Conservation (phyloP, 1,140 invertebrate species). For the Drosophila nannoptera region DNA sequence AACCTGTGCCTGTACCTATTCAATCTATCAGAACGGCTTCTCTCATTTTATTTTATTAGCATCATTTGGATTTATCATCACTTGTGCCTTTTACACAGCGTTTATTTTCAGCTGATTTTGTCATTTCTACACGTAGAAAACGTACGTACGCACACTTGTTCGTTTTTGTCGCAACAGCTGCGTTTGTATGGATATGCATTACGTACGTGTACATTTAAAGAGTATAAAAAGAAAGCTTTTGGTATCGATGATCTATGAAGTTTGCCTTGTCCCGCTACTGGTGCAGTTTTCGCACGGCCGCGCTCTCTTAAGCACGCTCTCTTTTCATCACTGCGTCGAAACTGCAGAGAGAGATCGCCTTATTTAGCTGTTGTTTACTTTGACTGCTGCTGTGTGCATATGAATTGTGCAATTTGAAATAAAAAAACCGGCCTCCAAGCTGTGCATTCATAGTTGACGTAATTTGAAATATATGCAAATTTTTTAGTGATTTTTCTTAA, state of each 20-base stretch:
- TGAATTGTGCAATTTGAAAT: slow-evolving; percentile 16
- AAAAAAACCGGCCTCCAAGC: slow-evolving; percentile 24
- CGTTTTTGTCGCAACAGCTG: not conserved
- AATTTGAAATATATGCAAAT: slow-evolving; percentile 26
- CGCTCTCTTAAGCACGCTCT: not conserved
- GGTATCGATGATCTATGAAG: slow-evolving; percentile 27
- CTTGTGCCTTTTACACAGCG: not conserved
- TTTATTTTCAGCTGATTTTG: slow-evolving; percentile 50
- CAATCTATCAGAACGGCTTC: not conserved
- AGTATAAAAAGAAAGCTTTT: slow-evolving; percentile 17
- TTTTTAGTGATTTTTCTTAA: slow-evolving; percentile 18
- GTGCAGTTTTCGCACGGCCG: not conserved
- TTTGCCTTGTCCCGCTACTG: slow-evolving; percentile 4
- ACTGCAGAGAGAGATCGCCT: slow-evolving; percentile 8
- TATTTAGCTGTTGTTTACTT: slow-evolving; percentile 10
- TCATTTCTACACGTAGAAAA: slow-evolving; percentile 18
- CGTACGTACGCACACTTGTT: not conserved
- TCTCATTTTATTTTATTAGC: not conserved
- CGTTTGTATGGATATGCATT: slow-evolving; percentile 18
- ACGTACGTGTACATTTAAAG: slow-evolving; percentile 2
- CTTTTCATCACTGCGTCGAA: not conserved
- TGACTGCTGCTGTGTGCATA: slow-evolving; percentile 3
- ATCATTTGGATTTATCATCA: slow-evolving; percentile 20
- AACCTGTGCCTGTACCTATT: slow-evolving; percentile 5
- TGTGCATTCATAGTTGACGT: slow-evolving; percentile 34